phyloP scores from a whole-genome alignment of 2,888 invertebrate genomes.

The Pollenia labialis region DNA sequence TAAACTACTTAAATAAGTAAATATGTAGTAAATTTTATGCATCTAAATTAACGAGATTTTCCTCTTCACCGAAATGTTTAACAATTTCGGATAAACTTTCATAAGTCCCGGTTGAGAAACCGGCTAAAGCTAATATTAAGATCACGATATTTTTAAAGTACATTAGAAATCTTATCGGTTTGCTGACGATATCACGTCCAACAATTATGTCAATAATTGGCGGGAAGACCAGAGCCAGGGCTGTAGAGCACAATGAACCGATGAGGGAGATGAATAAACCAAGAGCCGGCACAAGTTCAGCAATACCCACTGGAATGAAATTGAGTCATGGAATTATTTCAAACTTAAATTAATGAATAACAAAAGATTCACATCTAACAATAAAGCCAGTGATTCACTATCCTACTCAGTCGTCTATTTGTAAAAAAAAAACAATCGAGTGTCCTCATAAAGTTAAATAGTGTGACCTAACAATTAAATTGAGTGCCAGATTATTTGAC shows the following conservation, averaged over 20 bases:
- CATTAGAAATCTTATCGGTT: conserved; percentile 84
- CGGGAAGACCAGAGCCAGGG: conserved; percentile 94
- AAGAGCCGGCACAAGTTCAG: conserved; percentile 93
- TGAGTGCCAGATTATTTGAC: no score
- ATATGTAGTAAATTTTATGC: conserved; percentile 53
- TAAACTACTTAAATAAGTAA: conserved; percentile 45
- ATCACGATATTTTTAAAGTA: conserved; percentile 87
- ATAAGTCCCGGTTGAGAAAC: conserved; percentile 90
- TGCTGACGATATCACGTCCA: conserved; percentile 86
- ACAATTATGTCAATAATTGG: conserved; percentile 93
- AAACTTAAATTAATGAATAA: background rate
- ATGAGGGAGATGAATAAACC: conserved; percentile 95
- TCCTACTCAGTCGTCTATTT: no score
- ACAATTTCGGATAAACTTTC: conserved; percentile 86
- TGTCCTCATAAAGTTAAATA: no score
- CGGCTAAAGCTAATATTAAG: conserved; percentile 88
- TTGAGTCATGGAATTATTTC: background rate
- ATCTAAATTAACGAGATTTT: conserved; percentile 60
- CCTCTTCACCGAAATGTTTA: conserved; percentile 78
- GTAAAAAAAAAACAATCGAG: no score
- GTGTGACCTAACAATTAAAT: no score
- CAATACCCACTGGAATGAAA: conserved; percentile 89
- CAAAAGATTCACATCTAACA: background rate
- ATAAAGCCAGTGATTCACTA: no score
- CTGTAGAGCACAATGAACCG: conserved; percentile 95